These are phyloP conservation scores for Biston betularia DNA, from an alignment of 2,888 invertebrate species.

Conservation along the genomic window DNA sequence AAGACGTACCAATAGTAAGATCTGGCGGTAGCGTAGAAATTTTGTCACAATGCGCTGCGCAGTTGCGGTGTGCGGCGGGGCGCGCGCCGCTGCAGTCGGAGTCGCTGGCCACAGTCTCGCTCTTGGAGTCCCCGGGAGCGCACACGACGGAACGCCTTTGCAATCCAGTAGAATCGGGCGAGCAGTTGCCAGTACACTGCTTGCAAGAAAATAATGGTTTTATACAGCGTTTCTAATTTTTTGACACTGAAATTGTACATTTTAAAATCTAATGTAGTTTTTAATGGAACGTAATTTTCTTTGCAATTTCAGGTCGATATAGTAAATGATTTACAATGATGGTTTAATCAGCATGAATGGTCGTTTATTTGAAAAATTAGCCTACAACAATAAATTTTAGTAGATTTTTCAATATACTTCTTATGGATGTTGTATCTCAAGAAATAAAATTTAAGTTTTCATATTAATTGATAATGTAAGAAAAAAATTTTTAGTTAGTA, in stretches of 20 bases:
- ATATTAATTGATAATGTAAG: too few relatives aligned
- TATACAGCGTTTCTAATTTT: background rate
- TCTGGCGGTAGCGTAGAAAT: slow-evolving; percentile 52
- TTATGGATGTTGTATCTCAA: too few relatives aligned
- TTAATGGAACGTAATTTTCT: too few relatives aligned
- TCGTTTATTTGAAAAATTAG: too few relatives aligned
- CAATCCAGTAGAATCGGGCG: slow-evolving; percentile 61
- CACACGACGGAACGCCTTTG: slow-evolving; percentile 83
- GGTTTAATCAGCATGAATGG: too few relatives aligned
- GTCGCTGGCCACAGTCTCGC: slow-evolving; percentile 52
- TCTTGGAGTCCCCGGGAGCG: slow-evolving; percentile 63
- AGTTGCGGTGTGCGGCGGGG: slow-evolving; percentile 62
- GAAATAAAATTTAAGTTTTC: too few relatives aligned
- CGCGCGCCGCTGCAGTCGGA: slow-evolving; percentile 69
- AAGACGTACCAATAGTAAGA: slow-evolving; percentile 58
- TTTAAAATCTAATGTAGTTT: too few relatives aligned
- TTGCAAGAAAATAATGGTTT: slow-evolving; percentile 2
- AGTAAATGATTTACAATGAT: too few relatives aligned
- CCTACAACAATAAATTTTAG: background rate
- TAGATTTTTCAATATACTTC: too few relatives aligned
- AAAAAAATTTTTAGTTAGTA: too few relatives aligned
- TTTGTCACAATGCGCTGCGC: slow-evolving; percentile 55
- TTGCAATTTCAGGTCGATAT: too few relatives aligned
- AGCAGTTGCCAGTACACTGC: slow-evolving; percentile 75
- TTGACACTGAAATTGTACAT: too few relatives aligned